Conservation (phyloP, 1,140 invertebrate genomes). For the Chionoecetes opilio region DNA sequence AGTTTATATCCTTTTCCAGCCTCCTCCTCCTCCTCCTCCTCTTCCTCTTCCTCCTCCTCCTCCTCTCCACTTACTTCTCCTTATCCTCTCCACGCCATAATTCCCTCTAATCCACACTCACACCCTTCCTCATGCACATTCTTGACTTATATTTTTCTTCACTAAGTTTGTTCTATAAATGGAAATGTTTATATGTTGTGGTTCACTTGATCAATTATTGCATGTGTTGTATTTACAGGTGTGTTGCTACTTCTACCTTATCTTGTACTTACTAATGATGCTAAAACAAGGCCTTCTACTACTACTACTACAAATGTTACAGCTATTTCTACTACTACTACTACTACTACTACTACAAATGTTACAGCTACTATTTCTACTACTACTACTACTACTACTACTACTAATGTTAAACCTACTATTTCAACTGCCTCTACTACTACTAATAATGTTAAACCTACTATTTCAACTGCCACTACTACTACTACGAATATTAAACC, state of each 20-base stretch:
- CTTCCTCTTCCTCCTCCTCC: neutral
- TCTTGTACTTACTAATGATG: too few species aligned
- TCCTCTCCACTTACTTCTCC: neutral
- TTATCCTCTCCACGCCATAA: neutral
- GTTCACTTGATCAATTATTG: too few species aligned
- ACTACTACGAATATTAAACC: neutral
- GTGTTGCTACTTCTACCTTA: too few species aligned
- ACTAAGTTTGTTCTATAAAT: too few species aligned
- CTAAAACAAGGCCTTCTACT: too few species aligned
- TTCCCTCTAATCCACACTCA: neutral
- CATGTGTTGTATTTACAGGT: too few species aligned
- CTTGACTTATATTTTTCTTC: neutral
- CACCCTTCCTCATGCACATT: neutral
- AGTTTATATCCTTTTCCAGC: too few species aligned
- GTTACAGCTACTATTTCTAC: neutral
- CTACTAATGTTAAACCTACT: neutral
- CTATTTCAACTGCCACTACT: neutral
- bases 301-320: too few species aligned
- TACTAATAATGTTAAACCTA: neutral
- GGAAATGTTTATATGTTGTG: too few species aligned
- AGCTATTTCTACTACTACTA: neutral
- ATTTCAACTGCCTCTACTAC: neutral
- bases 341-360: neutral
- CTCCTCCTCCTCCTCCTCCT: neutral
- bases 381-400: slow-evolving; percentile 3